Evolutionary conservation across 2,888 invertebrate genomes (phyloP), one percentile per base, ranked within the genome.

Genomic region (Agrochola lota): DNA sequence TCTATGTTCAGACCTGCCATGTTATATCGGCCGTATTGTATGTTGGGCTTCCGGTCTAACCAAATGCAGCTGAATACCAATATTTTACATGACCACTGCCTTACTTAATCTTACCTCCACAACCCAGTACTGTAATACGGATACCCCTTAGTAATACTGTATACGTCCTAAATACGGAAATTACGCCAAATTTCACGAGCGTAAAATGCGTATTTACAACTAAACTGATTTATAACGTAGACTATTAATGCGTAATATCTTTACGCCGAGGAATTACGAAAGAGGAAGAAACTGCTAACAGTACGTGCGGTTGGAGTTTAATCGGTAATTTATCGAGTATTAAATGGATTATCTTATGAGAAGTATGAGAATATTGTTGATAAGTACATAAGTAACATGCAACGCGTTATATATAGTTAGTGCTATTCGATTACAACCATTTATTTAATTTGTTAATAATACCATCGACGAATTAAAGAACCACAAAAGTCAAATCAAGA

Each of bases 311-410:
- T 62, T n/a, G 20, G 6, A 62, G 67, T 71, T 40, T 72, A 66
- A 63, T 70, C 64, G 69, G 52, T 82, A 70, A 82, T 77, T 85
- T 69, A 85, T 76, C 64, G 69, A 70, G 63, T 81, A 60, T 59
- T 79, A 62, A 26, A 76, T 66, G 64, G 55, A 75, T 82, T 60
- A 62, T 78, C 67, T 59, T 40, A 68, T 81, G 59, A 80, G 77
- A 64, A 46, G 1, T 69, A 30, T 64, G 23, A 52, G 68, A 52
- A 63, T 52, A 52, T 43, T 40, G 30, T n/a, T 55, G 30, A 57
- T 60, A n/a, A n/a, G n/a, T n/a, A 17, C 17, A 23, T 59, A 43
- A 1, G 20, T 15, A 63, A 20, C 12, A 59, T n/a, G n/a, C 20
- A 63, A 62, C 17, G 15, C 46, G 1, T 49, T 59, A 30, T 5